These are phyloP conservation scores for Cydia splendana DNA, from an alignment of 1,140 invertebrate genomes.

Conservation along the genomic window DNA sequence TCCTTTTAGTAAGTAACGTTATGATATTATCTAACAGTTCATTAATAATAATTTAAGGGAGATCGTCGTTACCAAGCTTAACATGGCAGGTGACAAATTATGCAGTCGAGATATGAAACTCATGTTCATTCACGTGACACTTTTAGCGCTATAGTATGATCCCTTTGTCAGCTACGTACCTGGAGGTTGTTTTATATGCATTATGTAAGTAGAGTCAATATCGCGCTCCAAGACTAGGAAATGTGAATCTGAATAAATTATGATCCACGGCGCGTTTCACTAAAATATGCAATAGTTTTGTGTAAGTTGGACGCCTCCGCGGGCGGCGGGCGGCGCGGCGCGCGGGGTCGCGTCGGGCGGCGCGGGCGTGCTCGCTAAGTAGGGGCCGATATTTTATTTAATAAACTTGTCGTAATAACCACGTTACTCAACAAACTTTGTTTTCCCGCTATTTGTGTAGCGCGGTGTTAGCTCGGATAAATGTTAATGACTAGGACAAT, in stretches of 20 bases:
- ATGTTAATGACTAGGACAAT: conserved; percentile 45
- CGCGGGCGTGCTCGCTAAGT: conserved; percentile 47
- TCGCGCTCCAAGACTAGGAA: conserved; percentile 59
- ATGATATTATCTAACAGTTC: conserved; percentile 5
- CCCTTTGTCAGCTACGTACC: conserved; percentile 24
- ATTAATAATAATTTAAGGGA: conserved; percentile 32
- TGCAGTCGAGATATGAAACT: conserved; percentile 34
- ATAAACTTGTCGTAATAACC: conserved; percentile 54
- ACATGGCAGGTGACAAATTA: conserved; percentile 35
- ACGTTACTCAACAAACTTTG: conserved; percentile 61
- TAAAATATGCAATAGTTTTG: conserved; percentile 77
- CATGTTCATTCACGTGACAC: conserved; percentile 27
- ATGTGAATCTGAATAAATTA: conserved; percentile 73
- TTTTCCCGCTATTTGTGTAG: conserved; percentile 59
- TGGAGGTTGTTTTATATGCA: conserved; percentile 51
- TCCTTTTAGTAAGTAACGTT: not conserved
- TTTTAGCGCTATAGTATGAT: conserved; percentile 37
- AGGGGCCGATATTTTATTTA: conserved; percentile 66
- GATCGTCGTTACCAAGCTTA: conserved; percentile 22
- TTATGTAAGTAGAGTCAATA: conserved; percentile 68
- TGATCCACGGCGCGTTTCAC: conserved; percentile 61
- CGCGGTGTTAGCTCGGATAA: conserved; percentile 39
- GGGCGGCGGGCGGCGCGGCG: conserved; percentile 39
- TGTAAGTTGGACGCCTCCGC: conserved; percentile 68
- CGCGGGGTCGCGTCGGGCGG: conserved; percentile 48